A percentile compares a stretch with the other conserved stretches of the same genome.
Evolutionary conservation across 2,797 vertebrate species (phyloP).

Genomic region (Petrocephalus sullivani): DNA sequence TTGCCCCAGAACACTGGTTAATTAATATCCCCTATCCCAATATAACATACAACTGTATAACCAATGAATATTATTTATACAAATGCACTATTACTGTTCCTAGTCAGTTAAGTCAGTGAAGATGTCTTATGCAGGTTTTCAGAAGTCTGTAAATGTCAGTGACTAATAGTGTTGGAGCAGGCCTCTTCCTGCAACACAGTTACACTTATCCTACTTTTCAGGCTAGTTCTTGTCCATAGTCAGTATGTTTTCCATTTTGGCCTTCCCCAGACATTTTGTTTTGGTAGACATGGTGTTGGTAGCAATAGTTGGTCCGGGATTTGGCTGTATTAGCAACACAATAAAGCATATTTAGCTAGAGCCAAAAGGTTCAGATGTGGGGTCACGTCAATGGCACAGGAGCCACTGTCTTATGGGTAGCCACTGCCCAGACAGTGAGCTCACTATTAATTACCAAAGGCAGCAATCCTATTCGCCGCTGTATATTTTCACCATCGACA

Average conservation of each 20-base stretch:
- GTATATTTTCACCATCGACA: slow-evolving; percentile 61
- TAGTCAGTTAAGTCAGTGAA: background rate
- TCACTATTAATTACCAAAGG: slow-evolving; percentile 56
- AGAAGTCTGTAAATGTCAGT: background rate
- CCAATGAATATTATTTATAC: background rate
- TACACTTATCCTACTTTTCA: background rate
- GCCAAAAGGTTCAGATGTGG: background rate
- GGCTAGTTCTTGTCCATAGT: background rate
- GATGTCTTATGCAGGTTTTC: background rate
- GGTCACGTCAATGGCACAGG: background rate
- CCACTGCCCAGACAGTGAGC: slow-evolving; percentile 3
- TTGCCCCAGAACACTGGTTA: background rate
- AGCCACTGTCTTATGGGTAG: background rate
- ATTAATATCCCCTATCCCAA: background rate
- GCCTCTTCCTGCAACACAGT: background rate
- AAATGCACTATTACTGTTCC: background rate
- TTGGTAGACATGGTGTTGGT: background rate
- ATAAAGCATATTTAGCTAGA: background rate
- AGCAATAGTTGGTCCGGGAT: background rate
- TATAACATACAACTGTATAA: background rate
- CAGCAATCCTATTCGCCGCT: slow-evolving; percentile 60
- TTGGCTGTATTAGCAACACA: background rate
- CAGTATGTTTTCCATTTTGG: background rate
- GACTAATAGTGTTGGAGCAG: background rate
- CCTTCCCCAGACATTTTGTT: background rate